These are phyloP conservation scores for Drosophila merina DNA, from an alignment of 2,888 invertebrate species.

Conservation along the genomic window DNA sequence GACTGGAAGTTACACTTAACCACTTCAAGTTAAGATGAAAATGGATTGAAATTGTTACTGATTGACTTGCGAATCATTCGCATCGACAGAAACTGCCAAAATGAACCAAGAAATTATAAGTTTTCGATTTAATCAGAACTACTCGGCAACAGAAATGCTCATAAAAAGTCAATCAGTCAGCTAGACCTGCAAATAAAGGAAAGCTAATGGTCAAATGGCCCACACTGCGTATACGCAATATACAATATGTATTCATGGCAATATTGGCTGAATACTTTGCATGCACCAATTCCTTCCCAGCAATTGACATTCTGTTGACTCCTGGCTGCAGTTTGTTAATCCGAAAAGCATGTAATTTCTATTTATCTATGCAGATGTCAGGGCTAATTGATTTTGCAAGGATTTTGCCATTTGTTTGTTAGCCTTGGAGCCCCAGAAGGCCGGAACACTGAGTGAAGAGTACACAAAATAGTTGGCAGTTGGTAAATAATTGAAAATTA, in stretches of 20 bases:
- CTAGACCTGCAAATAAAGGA: neutral
- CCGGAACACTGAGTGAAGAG: neutral
- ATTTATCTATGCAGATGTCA: constrained; percentile 41
- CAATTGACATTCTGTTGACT: constrained; percentile 21
- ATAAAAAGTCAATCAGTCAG: neutral
- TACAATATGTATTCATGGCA: constrained; percentile 35
- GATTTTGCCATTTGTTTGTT: constrained; percentile 24
- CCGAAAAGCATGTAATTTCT: constrained; percentile 18
- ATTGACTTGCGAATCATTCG: neutral
- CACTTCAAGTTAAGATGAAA: neutral
- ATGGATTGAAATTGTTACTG: neutral
- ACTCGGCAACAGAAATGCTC: neutral
- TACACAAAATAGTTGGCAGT: neutral
- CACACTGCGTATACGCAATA: constrained; percentile 37
- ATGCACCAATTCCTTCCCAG: constrained; percentile 15
- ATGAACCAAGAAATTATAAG: neutral
- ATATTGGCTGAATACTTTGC: constrained; percentile 22
- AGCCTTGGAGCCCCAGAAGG: neutral
- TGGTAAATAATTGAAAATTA: constrained; percentile 28
- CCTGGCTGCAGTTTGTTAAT: constrained; percentile 17
- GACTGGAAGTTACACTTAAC: neutral
- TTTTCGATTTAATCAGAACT: no score
- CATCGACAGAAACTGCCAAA: neutral
- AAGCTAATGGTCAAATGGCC: constrained; percentile 12
- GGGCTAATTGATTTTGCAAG: constrained; percentile 50